Evolutionary conservation across 2,888 invertebrate species (phyloP).

Genomic region (Globia sparganii): DNA sequence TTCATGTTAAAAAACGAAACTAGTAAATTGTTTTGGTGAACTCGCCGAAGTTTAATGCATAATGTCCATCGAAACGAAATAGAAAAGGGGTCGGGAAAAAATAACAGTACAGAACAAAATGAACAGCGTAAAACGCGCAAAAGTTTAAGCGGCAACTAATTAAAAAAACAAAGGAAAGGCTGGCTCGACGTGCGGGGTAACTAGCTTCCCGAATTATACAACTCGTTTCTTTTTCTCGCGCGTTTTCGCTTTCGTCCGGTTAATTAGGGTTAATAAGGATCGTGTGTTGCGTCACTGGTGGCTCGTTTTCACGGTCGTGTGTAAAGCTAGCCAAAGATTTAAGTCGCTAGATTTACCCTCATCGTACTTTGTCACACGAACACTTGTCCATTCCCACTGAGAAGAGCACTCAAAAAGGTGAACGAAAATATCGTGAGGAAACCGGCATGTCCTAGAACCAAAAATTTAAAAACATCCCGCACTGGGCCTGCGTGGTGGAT

Average conservation of each 20-base stretch:
- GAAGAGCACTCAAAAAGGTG: neutral
- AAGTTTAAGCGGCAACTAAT: conserved; percentile 87
- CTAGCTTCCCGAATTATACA: conserved; percentile 84
- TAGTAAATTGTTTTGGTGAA: conserved; percentile 25
- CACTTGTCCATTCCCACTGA: neutral
- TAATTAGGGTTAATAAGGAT: conserved; percentile 86
- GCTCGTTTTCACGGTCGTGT: conserved; percentile 39
- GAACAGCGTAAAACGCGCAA: conserved; percentile 79
- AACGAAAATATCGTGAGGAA: neutral
- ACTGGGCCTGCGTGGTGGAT: neutral
- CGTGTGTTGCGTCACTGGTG: conserved; percentile 71
- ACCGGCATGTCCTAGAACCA: neutral
- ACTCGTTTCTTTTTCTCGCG: conserved; percentile 81
- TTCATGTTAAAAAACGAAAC: conserved; percentile 17
- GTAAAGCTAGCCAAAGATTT: conserved; percentile 10
- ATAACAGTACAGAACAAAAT: conserved; percentile 74
- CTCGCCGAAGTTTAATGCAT: conserved; percentile 45
- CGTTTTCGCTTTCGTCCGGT: conserved; percentile 84
- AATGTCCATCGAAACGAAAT: conserved; percentile 58
- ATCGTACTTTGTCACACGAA: neutral
- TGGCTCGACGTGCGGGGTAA: conserved; percentile 79
- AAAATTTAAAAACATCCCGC: neutral
- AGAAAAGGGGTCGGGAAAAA: conserved; percentile 54
- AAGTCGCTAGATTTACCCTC: neutral
- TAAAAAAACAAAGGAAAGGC: conserved; percentile 83